Evolutionary conservation across 2,113 vertebrate species (phyloP).

Genomic region (Nansenia antarctica): DNA sequence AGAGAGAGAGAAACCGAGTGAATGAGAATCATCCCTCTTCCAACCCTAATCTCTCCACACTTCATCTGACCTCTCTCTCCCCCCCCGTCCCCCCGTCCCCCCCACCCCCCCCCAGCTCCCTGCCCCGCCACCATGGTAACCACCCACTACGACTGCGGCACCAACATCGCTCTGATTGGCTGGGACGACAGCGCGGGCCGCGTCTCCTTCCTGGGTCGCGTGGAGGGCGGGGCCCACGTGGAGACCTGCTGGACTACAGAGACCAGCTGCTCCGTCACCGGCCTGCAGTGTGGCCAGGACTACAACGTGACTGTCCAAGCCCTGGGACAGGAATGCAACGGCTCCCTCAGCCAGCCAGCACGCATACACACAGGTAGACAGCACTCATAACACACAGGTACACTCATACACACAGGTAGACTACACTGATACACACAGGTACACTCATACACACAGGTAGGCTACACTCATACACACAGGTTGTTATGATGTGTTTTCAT

Average conservation of each 20-base stretch:
- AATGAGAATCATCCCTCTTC: background rate
- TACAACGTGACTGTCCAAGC: conserved; percentile 56
- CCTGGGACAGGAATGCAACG: conserved; percentile 48
- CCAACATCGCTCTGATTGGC: conserved; percentile 31
- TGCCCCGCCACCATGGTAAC: conserved; percentile 49
- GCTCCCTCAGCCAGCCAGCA: conserved; percentile 38
- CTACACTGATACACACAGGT: no score
- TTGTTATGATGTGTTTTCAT: no score
- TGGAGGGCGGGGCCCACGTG: conserved; percentile 33
- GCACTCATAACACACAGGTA: background rate
- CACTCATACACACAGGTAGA: background rate
- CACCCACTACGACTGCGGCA: conserved; percentile 39
- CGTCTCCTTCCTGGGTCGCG: conserved; percentile 31
- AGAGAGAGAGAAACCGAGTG: background rate
- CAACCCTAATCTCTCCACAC: background rate
- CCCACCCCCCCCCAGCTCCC: conserved; percentile 44
- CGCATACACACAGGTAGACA: conserved; percentile 58
- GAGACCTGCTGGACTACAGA: conserved; percentile 43
- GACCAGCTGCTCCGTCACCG: conserved; percentile 46
- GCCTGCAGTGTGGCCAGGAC: conserved; percentile 64
- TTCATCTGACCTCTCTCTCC: no score
- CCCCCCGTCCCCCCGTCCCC: no score
- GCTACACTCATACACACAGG: no score
- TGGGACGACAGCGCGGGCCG: conserved; percentile 45
- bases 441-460: no score